These are phyloP conservation scores for Trichechus manatus DNA, from an alignment of 2,113 vertebrate genomes.

Conservation along the genomic window DNA sequence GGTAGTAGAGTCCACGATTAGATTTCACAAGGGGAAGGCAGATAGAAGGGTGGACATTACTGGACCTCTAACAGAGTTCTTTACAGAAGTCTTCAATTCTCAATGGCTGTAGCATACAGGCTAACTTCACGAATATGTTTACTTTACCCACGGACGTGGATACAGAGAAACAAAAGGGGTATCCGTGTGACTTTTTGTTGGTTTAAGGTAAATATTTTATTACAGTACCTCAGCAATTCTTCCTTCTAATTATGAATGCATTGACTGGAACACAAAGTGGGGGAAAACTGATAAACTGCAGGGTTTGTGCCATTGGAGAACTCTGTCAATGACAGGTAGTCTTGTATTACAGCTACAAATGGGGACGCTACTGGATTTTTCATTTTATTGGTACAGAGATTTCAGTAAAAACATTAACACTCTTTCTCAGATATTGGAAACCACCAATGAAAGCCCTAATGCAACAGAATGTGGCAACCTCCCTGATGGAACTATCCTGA, in stretches of 20 bases:
- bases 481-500: background rate
- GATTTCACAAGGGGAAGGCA: background rate
- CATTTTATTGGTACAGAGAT: background rate
- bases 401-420: background rate
- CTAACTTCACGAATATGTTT: background rate
- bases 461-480: background rate
- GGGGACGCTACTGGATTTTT: background rate
- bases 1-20: background rate
- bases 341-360: background rate
- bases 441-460: background rate
- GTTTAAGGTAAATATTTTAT: conserved; percentile 47
- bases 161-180: background rate
- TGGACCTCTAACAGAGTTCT: background rate
- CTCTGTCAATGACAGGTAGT: background rate
- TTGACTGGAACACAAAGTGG: background rate
- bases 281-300: background rate
- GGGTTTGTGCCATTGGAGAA: background rate
- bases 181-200: background rate
- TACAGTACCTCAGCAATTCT: background rate
- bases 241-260: background rate
- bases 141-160: background rate
- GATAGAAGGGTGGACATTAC: background rate
- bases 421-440: background rate
- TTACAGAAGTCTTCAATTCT: background rate
- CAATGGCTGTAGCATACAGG: background rate